phyloP scores from a whole-genome alignment of 2,113 vertebrate genomes.

The Lichenostomus cassidix region DNA sequence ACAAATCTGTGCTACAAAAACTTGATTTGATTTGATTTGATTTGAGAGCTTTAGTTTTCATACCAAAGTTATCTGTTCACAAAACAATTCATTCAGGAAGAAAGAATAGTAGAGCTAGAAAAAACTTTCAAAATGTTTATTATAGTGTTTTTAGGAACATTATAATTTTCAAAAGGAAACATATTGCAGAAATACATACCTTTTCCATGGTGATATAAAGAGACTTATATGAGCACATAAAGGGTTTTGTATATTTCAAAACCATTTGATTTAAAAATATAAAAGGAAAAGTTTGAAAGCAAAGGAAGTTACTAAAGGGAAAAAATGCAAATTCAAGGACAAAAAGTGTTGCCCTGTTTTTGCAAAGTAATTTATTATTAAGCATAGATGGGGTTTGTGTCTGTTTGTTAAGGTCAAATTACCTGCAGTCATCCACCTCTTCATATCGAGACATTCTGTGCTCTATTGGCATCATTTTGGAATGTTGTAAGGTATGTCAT shows the following conservation, averaged over 20 bases:
- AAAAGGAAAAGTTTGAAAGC: neutral
- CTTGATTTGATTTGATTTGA: neutral
- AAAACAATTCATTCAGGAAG: neutral
- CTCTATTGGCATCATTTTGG: rapidly evolving
- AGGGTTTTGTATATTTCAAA: neutral
- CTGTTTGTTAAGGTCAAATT: neutral
- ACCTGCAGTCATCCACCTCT: neutral
- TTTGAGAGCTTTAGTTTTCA: slow-evolving; percentile 23
- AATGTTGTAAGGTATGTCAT: neutral
- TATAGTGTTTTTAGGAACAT: neutral
- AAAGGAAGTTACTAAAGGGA: neutral
- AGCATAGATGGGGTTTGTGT: rapidly evolving
- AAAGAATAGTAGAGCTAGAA: neutral
- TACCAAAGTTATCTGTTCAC: neutral
- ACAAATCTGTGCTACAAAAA: slow-evolving; percentile 24
- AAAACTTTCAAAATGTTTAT: slow-evolving; percentile 14
- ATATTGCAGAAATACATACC: neutral
- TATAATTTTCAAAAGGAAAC: neutral
- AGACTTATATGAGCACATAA: neutral
- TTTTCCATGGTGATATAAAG: neutral
- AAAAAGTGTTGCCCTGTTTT: neutral
- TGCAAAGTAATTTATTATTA: neutral
- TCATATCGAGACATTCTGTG: neutral
- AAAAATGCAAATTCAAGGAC: neutral
- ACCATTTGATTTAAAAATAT: neutral